Conservation (phyloP, 2,113 vertebrate genomes). For the Microcebus tavaratra region DNA sequence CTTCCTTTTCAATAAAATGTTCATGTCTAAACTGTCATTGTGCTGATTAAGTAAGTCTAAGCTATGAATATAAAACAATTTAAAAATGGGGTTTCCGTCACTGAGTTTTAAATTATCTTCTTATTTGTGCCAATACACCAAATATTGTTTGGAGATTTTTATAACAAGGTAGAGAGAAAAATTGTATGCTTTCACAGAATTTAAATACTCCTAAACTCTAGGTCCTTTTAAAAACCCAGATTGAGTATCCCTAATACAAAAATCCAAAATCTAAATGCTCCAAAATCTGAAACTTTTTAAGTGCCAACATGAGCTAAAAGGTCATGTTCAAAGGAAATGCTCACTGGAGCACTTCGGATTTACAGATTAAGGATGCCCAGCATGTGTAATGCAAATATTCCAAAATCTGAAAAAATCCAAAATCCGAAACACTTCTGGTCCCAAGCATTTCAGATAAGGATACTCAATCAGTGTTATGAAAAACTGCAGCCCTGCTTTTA, state of each 20-base stretch:
- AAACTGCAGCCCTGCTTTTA: neutral
- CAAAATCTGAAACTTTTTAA: neutral
- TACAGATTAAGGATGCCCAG: neutral
- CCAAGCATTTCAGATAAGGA: neutral
- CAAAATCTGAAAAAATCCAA: neutral
- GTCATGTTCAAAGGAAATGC: neutral
- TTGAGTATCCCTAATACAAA: neutral
- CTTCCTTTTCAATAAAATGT: neutral
- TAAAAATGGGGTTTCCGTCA: neutral
- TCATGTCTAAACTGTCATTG: conserved; percentile 15
- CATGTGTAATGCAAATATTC: neutral
- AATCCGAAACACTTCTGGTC: neutral
- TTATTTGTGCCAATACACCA: neutral
- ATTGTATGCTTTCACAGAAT: neutral
- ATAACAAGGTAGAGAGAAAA: neutral
- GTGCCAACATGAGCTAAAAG: neutral
- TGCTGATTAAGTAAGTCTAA: conserved; percentile 35
- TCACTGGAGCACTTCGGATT: neutral
- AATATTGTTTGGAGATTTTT: neutral
- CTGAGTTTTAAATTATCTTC: neutral
- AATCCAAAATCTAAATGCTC: neutral
- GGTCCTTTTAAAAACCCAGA: neutral
- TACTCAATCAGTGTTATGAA: neutral
- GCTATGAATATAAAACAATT: neutral
- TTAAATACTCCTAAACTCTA: neutral